Evolutionary conservation across 2,113 vertebrate species (phyloP).

Genomic region (Ibidorhyncha struthersii): DNA sequence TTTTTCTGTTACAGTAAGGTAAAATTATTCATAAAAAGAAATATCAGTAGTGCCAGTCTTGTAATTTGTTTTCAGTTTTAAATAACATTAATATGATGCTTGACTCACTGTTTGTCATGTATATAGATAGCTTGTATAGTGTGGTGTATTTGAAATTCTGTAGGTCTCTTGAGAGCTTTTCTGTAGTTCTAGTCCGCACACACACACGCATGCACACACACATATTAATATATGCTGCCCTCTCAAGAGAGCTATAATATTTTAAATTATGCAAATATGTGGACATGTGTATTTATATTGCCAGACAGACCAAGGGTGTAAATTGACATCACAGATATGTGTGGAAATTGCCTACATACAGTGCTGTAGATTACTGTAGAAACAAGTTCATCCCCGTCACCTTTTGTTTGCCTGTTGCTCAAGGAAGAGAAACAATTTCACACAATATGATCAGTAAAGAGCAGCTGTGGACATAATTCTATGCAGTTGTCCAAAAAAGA

Average conservation of each 20-base stretch:
- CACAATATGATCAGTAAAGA: background rate
- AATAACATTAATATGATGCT: background rate
- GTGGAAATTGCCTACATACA: background rate
- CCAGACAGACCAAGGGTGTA: background rate
- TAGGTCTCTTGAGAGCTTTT: background rate
- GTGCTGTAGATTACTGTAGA: background rate
- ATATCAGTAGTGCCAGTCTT: background rate
- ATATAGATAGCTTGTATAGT: background rate
- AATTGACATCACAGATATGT: background rate
- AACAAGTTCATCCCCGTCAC: background rate
- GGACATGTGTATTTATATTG: background rate
- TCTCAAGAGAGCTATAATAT: background rate
- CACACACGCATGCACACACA: fast-evolving
- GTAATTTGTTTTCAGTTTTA: background rate
- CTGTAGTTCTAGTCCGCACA: background rate
- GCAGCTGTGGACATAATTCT: background rate
- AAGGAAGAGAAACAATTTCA: slow-evolving; percentile 3
- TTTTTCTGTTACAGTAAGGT: background rate
- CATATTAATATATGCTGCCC: background rate
- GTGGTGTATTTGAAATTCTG: background rate
- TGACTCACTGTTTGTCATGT: background rate
- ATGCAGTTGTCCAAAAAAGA: background rate
- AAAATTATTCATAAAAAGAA: background rate
- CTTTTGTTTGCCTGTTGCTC: background rate
- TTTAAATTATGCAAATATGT: background rate